Percentiles rank a stretch among this genome's conserved stretches.
These are phyloP conservation scores for Aquatica leii DNA, from an alignment of 2,888 invertebrate species.

Conservation along the genomic window DNA sequence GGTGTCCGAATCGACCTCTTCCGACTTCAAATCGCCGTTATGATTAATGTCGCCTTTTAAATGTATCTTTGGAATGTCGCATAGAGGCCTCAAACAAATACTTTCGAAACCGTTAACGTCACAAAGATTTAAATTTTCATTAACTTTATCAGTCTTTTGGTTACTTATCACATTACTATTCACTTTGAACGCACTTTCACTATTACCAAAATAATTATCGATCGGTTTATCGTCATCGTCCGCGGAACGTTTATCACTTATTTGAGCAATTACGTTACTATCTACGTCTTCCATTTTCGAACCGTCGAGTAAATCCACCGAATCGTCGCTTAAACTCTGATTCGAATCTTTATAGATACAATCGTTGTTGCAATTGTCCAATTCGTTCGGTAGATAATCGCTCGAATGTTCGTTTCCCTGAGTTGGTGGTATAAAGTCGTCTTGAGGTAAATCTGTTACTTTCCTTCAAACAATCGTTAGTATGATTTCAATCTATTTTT, in stretches of 20 bases:
- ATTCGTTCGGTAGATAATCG: slow-evolving; percentile 31
- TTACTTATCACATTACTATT: slow-evolving; percentile 49
- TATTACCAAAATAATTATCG: slow-evolving; percentile 25
- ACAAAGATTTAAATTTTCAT: slow-evolving; percentile 31
- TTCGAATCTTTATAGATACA: slow-evolving; percentile 52
- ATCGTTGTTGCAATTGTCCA: slow-evolving; percentile 51
- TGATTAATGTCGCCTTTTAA: slow-evolving; percentile 39
- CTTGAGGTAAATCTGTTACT: slow-evolving; percentile 36
- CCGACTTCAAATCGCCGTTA: slow-evolving; percentile 41
- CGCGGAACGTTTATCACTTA: slow-evolving; percentile 24
- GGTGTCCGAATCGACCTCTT: slow-evolving; percentile 51
- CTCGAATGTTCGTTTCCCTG: slow-evolving; percentile 21
- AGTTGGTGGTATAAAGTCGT: slow-evolving; percentile 23
- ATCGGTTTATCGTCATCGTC: slow-evolving; percentile 22
- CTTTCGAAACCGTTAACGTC: slow-evolving; percentile 42
- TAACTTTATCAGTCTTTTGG: slow-evolving; percentile 45
- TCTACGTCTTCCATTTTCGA: slow-evolving; percentile 29
- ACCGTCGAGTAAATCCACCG: slow-evolving; percentile 31
- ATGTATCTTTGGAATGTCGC: slow-evolving; percentile 24
- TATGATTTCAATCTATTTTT: not conserved
- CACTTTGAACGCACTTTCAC: slow-evolving; percentile 28
- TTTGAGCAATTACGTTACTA: slow-evolving; percentile 29
- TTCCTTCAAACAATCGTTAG: slow-evolving; percentile 36
- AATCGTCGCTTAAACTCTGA: slow-evolving; percentile 36
- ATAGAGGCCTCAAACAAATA: slow-evolving; percentile 36